Conservation (phyloP, 2,797 vertebrate genomes). For the Premnoplex brunnescens region DNA sequence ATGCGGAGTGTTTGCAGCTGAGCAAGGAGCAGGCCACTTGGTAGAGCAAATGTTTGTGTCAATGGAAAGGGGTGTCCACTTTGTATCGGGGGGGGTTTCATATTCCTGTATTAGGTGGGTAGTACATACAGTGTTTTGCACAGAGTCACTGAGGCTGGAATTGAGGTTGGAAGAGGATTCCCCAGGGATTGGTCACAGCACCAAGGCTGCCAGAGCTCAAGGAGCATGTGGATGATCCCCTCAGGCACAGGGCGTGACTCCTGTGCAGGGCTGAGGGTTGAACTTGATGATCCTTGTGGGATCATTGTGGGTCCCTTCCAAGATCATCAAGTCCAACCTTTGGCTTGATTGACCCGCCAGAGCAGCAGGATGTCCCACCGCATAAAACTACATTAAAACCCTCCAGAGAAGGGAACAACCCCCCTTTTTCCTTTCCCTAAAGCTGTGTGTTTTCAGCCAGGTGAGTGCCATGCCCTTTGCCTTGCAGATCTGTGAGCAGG, state of each 20-base stretch:
- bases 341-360: accelerated
- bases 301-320: not conserved
- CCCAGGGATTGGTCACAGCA: not conserved
- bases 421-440: accelerated
- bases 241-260: not conserved
- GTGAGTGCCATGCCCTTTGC: not conserved
- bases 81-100: accelerated
- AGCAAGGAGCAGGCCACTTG: accelerated
- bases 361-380: not conserved
- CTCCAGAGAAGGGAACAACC: accelerated
- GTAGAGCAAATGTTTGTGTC: not conserved
- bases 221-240: not conserved
- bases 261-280: not conserved
- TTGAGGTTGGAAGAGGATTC: not conserved
- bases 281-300: not conserved
- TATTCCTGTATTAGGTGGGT: accelerated
- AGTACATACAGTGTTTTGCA: too few relatives aligned
- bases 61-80: not conserved
- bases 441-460: not conserved
- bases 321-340: not conserved
- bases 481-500: conserved; percentile 91
- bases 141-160: accelerated
- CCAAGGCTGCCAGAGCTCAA: not conserved
- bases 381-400: accelerated
- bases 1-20: accelerated